Evolutionary conservation across 2,113 vertebrate species (phyloP), one percentile per base, ranked within the genome.

Genomic region (Psilopogon haemacephalus): DNA sequence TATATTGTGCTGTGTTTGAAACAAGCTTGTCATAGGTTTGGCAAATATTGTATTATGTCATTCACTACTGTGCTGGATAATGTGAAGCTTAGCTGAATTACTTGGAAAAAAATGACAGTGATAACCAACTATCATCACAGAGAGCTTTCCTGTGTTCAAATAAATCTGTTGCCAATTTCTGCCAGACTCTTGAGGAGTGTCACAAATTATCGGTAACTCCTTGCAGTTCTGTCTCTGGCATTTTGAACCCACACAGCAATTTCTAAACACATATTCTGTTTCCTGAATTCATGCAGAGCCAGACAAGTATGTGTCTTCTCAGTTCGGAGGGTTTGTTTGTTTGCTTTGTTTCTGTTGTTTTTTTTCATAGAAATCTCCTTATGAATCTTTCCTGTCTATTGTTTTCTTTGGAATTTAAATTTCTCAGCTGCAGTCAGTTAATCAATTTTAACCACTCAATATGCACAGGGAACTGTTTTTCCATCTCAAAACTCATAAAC

Each of bases 1-100:
- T 5, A 4, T 67, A 9, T 52, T 84, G 70, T 68, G 19, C 10
- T 77, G 13, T 71, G 48, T 38, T 81, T 4, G 4, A 88, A 88
- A 90, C 42, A 88, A 90, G 42, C 48, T 81, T 2, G 1, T 84
- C 2, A 4, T 58, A 93, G 24, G 9, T 50, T 60, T 90, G 65
- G 69, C 56, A 90, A 93, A 52, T 84, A 71, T 9, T 48, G 11
- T 67, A 33, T 86, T 84, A 74, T 77, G 27, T 71, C 69, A 90
- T 84, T 95, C 44, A 52, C 30, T 94, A 15, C 62, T 52, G 26
- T 55, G 37, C 86, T 71, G 65, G 65, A 27, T 72, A 86, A 90
- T 68, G 73, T 54, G 62, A 92, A 90, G 35, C 56, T 90, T 90
- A 88, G 77, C 65, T 88, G 84, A 92, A 94, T 90, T 86, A 56